Percentiles rank a stretch among this genome's conserved stretches.
Conservation (phyloP, 2,888 invertebrate species). For the Trissonchulus sp. region DNA sequence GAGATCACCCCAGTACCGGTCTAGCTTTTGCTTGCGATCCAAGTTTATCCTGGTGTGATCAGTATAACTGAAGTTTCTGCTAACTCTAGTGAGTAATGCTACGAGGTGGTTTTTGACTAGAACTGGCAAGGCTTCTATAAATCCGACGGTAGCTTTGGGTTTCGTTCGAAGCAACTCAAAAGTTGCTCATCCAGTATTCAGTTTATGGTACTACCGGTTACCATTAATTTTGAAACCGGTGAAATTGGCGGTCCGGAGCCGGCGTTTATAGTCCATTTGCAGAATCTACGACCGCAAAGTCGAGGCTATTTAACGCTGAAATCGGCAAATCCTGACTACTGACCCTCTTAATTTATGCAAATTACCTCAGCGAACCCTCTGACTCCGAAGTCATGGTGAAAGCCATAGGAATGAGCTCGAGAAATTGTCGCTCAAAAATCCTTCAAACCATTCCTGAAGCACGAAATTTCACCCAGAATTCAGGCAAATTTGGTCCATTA, state of each 20-base stretch:
- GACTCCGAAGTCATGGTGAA: slow-evolving; percentile 55
- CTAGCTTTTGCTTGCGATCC: too few species aligned
- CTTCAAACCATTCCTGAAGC: slow-evolving; percentile 47
- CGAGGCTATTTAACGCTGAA: slow-evolving; percentile 71
- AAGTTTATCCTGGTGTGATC: too few species aligned
- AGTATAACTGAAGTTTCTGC: slow-evolving; percentile 58
- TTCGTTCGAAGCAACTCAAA: slow-evolving; percentile 53
- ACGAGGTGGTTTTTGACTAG: slow-evolving; percentile 54
- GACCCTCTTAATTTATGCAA: slow-evolving; percentile 81
- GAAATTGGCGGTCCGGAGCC: slow-evolving; percentile 56
- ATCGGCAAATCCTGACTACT: slow-evolving; percentile 68
- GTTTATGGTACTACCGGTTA: slow-evolving; percentile 58
- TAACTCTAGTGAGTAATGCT: slow-evolving; percentile 57
- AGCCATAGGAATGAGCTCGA: slow-evolving; percentile 36
- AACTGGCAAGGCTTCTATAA: slow-evolving; percentile 55
- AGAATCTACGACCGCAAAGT: slow-evolving; percentile 71
- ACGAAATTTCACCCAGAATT: slow-evolving; percentile 42
- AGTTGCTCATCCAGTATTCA: slow-evolving; percentile 56
- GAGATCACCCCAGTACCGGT: slow-evolving; percentile 64
- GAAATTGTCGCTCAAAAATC: slow-evolving; percentile 45
- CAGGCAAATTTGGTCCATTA: slow-evolving; percentile 44
- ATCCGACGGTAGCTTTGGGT: slow-evolving; percentile 57
- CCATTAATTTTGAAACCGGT: too few species aligned
- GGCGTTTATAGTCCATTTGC: slow-evolving; percentile 57
- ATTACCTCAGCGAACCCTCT: slow-evolving; percentile 66